Percentiles rank a stretch among this genome's conserved stretches.
phyloP scores from a whole-genome alignment of 2,888 invertebrate genomes.

The Athalia rosae region DNA sequence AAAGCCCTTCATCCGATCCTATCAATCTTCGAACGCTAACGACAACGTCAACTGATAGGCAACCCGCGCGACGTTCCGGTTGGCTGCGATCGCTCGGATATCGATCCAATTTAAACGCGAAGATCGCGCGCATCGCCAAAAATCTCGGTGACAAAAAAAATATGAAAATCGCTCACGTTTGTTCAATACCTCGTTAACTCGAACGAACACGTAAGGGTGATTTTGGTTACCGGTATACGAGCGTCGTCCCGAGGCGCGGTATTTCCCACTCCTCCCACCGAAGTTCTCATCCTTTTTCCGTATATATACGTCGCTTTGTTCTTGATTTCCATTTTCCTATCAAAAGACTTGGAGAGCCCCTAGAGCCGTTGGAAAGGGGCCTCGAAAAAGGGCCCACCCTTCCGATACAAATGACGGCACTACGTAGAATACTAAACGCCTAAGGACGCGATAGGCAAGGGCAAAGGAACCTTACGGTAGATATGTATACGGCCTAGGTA shows the following conservation, averaged over 20 bases:
- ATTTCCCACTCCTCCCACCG: neutral
- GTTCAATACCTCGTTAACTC: slow-evolving; percentile 39
- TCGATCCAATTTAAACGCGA: slow-evolving; percentile 37
- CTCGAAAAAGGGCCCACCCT: slow-evolving; percentile 17
- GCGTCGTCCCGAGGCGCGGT: slow-evolving; percentile 13
- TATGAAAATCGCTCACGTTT: slow-evolving; percentile 20
- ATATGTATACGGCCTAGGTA: slow-evolving; percentile 21
- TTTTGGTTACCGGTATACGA: slow-evolving; percentile 29
- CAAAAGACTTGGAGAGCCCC: slow-evolving; percentile 37
- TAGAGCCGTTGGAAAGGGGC: slow-evolving; percentile 22
- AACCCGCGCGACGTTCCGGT: neutral
- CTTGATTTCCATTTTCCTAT: slow-evolving; percentile 26
- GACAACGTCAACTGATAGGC: slow-evolving; percentile 19
- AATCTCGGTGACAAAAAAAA: slow-evolving; percentile 19
- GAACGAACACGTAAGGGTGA: slow-evolving; percentile 39
- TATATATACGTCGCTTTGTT: too few relatives aligned
- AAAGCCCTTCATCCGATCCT: slow-evolving; percentile 26
- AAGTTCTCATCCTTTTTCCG: neutral
- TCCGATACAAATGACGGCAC: slow-evolving; percentile 41
- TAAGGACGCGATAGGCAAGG: slow-evolving; percentile 34
- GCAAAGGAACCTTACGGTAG: slow-evolving; percentile 15
- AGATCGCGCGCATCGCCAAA: slow-evolving; percentile 15
- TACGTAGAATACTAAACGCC: slow-evolving; percentile 39
- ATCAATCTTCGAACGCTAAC: slow-evolving; percentile 29
- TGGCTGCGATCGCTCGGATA: neutral